These are phyloP conservation scores for Artemisiospiza belli DNA, from an alignment of 2,113 vertebrate species.

Conservation along the genomic window DNA sequence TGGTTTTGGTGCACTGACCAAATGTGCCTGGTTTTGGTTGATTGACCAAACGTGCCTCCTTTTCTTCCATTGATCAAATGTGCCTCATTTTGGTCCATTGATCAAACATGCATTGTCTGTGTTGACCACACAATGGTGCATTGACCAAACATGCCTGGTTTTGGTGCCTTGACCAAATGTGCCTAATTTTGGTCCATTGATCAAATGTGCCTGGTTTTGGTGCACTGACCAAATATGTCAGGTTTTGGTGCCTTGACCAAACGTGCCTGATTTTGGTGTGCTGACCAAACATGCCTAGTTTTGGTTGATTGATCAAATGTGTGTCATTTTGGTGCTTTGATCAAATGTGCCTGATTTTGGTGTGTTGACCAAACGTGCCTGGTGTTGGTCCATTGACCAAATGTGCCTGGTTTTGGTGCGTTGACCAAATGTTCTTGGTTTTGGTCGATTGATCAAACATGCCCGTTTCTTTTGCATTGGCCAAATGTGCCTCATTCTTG, in stretches of 20 bases:
- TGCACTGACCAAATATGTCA: rapidly evolving
- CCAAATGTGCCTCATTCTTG: too few species aligned
- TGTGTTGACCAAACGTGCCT: rapidly evolving
- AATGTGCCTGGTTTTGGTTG: not conserved
- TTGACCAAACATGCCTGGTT: not conserved
- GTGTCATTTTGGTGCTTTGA: not conserved
- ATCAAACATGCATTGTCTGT: not conserved
- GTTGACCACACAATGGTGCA: too few species aligned
- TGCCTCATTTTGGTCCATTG: not conserved
- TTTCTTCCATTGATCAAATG: not conserved
- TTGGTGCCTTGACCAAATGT: too few species aligned
- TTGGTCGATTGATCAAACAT: rapidly evolving
- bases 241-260: too few species aligned
- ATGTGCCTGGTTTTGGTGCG: rapidly evolving
- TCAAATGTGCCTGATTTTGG: rapidly evolving
- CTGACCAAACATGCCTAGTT: not conserved
- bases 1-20: too few species aligned
- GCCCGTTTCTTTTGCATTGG: not conserved
- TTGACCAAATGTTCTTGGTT: not conserved
- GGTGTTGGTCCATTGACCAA: too few species aligned
- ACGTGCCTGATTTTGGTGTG: too few species aligned
- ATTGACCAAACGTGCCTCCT: too few species aligned
- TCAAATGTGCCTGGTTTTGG: too few species aligned
- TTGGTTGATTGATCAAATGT: too few species aligned
- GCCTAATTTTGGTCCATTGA: too few species aligned